A percentile compares a stretch with the other conserved stretches of the same genome.
Evolutionary conservation across 2,888 invertebrate genomes (phyloP).

Genomic region (Adineta ricciae): DNA sequence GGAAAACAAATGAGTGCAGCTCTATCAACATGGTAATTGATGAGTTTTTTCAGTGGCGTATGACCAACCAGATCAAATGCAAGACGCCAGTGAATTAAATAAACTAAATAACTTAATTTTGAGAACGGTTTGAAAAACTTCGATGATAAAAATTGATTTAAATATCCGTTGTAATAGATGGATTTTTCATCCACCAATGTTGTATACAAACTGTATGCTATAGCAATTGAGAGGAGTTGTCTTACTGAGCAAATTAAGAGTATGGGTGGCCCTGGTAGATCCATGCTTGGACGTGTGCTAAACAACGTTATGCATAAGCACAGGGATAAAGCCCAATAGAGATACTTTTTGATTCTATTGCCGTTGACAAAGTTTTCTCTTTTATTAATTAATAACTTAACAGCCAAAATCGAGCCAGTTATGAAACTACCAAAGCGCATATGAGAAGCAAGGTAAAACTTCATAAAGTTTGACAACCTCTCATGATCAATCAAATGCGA

Average conservation of each 20-base stretch:
- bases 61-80: neutral
- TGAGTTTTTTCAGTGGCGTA: neutral
- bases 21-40: neutral
- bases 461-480: neutral
- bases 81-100: neutral
- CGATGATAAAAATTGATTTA: neutral
- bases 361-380: neutral
- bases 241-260: neutral
- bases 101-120: neutral
- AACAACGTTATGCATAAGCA: neutral
- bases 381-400: neutral
- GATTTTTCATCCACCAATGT: neutral
- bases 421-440: neutral
- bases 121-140: neutral
- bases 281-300: neutral
- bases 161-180: neutral
- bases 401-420: neutral
- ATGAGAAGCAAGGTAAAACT: neutral
- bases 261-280: neutral
- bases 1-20: neutral
- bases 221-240: neutral
- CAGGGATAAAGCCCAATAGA: neutral
- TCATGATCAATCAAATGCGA: neutral
- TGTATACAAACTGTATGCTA: neutral
- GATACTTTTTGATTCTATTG: neutral